Evolutionary conservation across 2,113 vertebrate genomes (phyloP).

Genomic region (Cebidichthys violaceus): DNA sequence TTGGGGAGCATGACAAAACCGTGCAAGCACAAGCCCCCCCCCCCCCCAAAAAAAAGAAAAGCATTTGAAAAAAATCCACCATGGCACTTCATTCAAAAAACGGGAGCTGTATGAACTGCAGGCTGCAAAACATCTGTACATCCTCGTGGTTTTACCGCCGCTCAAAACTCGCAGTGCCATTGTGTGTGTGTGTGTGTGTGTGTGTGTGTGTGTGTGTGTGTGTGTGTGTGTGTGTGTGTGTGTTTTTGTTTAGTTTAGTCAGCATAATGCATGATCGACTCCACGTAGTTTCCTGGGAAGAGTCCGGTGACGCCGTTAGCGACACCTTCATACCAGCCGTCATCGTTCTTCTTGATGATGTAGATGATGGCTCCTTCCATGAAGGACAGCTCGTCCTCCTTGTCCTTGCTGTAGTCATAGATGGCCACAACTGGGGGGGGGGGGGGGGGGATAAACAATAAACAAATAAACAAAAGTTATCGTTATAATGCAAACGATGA

Average conservation of each 20-base stretch:
- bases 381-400: slow-evolving; percentile 98
- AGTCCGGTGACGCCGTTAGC: slow-evolving; percentile 97
- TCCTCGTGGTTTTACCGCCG: slow-evolving; percentile 46
- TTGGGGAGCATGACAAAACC: slow-evolving; percentile 35
- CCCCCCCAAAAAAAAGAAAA: slow-evolving; percentile 5
- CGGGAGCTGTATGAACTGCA: slow-evolving; percentile 44
- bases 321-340: slow-evolving; percentile 98
- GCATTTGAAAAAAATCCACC: slow-evolving; percentile 44
- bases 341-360: slow-evolving; percentile 99
- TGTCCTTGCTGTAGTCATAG: slow-evolving; percentile 98
- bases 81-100: slow-evolving; percentile 71
- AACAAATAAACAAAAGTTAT: not conserved
- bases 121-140: slow-evolving; percentile 60
- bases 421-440: slow-evolving; percentile 92
- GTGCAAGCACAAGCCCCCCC: slow-evolving; percentile 23
- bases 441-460: too few species aligned
- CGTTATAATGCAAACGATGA: not conserved
- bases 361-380: slow-evolving; percentile 99
- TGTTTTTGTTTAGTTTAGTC: slow-evolving; percentile 86
- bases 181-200: not conserved
- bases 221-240: too few species aligned
- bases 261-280: slow-evolving; percentile 99
- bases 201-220: too few species aligned
- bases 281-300: slow-evolving; percentile 98
- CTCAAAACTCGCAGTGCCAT: slow-evolving; percentile 28